Evolutionary conservation across 2,113 vertebrate species (phyloP).

Genomic region (Platysteira castanea): DNA sequence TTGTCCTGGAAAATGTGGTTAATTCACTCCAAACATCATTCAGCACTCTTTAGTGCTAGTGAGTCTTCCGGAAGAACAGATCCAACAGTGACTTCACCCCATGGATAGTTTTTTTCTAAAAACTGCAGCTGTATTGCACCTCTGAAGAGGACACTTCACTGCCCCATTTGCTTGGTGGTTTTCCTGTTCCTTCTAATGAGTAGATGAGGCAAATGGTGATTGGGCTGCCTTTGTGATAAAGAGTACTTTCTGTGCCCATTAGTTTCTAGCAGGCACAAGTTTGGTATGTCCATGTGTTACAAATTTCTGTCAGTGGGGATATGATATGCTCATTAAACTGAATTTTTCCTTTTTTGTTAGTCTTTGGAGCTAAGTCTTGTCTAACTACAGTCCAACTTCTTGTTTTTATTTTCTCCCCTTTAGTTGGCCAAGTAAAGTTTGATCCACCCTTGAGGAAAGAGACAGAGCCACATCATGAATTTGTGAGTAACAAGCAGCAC

Average conservation of each 20-base stretch:
- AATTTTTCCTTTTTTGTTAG: not conserved
- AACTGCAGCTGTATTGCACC: not conserved
- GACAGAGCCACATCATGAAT: slow-evolving; percentile 94
- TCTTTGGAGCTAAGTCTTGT: not conserved
- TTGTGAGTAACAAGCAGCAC: slow-evolving; percentile 79
- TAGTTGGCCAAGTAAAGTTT: slow-evolving; percentile 95
- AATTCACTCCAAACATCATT: not conserved
- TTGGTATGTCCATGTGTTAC: not conserved
- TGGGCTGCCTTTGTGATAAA: not conserved
- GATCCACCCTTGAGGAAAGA: slow-evolving; percentile 94
- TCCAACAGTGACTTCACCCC: not conserved
- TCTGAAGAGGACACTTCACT: not conserved
- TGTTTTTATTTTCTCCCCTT: slow-evolving; percentile 39
- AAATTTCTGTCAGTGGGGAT: not conserved
- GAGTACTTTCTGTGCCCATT: not conserved
- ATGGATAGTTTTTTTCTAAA: not conserved
- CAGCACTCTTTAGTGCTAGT: not conserved
- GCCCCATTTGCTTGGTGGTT: not conserved
- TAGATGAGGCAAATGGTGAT: not conserved
- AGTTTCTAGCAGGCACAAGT: not conserved
- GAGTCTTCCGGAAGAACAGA: not conserved
- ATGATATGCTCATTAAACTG: not conserved
- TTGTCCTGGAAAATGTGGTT: not conserved
- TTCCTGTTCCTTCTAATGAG: not conserved
- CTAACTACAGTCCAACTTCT: not conserved